Base-by-base conservation (phyloP, 1,140 invertebrate genomes). In the Orchestia grillus region DNA sequence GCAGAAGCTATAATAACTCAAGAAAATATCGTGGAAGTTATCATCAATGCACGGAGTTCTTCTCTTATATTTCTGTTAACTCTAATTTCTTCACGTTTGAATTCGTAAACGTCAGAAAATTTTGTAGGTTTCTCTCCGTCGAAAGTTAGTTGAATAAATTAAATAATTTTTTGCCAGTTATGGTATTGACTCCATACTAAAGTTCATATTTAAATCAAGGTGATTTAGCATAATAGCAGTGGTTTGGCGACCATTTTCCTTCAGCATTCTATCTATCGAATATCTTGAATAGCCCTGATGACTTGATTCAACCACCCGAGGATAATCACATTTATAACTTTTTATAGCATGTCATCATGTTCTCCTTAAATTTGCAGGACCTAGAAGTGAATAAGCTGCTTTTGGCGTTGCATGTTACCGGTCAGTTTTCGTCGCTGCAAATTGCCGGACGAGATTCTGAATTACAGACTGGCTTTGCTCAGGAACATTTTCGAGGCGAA, bases 361-460 rank as follows among this genome's bases (percentile, higher is more conserved):
- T 77, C 62, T 77, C 62, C 62, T 77, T 77, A 77, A 77, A 77
- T 77, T 77, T 19, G 36, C 62, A 77, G 62, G 62, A 77, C 62
- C 62, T 28, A 77, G 62, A 77, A 77, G 62, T 77, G 62, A 77
- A 77, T 77, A 77, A 77, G 62, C 62, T 77, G 28, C 62, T 77
- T 77, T 77, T 77, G 92, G 43, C 92, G 43, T 94, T 94, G 92
- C 92, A 94, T 94, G 92, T 94, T n/a, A 44, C 41, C 19, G 40
- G 44, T n/a, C 44, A 6, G 92, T 94, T 94, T 94, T 45, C 36
- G 44, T 94, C 44, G 43, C 92, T 44, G 43, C 6, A 44, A 94
- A 94, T 94, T 94, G 92, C 43, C 36, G 19, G 44, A 94, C 92
- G 92, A 94, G 92, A 94, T 94, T 47, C 92, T 47, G 36, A 47